phyloP scores from a whole-genome alignment of 2,888 invertebrate genomes.

The Thereva nobilitata region DNA sequence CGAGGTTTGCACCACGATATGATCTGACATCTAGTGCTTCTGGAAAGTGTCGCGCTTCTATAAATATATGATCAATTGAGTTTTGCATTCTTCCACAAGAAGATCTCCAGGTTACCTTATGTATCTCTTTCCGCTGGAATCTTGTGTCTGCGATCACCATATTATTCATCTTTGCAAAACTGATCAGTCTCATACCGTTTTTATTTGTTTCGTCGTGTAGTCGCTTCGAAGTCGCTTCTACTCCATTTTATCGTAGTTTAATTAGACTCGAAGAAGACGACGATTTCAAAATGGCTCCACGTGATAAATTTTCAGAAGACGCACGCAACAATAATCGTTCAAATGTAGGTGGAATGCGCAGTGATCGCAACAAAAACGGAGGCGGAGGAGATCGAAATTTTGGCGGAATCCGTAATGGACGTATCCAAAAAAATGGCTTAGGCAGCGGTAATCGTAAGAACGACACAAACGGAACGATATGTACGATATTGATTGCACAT shows the following conservation, averaged over 20 bases:
- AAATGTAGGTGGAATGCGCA: conserved; percentile 69
- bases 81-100: too few species aligned
- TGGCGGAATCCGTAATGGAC: conserved; percentile 55
- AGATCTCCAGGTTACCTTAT: too few species aligned
- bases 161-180: too few species aligned
- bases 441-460: conserved; percentile 94
- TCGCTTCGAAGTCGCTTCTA: too few species aligned
- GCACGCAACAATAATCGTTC: conserved; percentile 13
- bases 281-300: conserved; percentile 31
- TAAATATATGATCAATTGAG: too few species aligned
- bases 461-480: conserved; percentile 87
- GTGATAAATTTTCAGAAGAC: conserved; percentile 19
- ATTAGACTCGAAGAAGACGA: conserved; percentile 17
- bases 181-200: too few species aligned
- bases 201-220: too few species aligned
- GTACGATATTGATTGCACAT: conserved; percentile 67
- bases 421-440: conserved; percentile 81
- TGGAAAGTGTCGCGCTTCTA: too few species aligned
- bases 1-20: too few species aligned
- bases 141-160: too few species aligned
- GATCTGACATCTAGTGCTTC: too few species aligned
- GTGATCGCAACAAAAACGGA: conserved; percentile 60
- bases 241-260: conserved; percentile 10
- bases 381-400: conserved; percentile 93
- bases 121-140: too few species aligned